Evolutionary conservation across 2,113 vertebrate species (phyloP).

Genomic region (Uropsilus gracilis): DNA sequence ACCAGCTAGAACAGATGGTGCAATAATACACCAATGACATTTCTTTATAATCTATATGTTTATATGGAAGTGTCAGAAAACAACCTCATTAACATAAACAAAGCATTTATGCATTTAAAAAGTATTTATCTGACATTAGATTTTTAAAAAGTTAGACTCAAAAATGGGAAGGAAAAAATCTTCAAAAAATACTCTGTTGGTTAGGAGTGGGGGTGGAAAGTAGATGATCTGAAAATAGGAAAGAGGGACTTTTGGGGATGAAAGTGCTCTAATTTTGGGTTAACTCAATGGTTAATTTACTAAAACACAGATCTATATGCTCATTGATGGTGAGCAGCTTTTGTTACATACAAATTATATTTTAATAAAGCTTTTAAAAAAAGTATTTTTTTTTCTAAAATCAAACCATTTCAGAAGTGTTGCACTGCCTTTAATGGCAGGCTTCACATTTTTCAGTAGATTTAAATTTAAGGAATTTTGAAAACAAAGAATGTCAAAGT

Average conservation of each 20-base stretch:
- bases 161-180: not conserved
- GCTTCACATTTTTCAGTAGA: not conserved
- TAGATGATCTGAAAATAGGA: no score
- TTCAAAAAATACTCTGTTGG: not conserved
- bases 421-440: not conserved
- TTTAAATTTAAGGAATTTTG: not conserved
- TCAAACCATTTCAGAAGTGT: no score
- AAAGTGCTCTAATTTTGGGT: no score
- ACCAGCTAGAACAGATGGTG: slow-evolving; percentile 13
- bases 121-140: not conserved
- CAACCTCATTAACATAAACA: slow-evolving; percentile 17
- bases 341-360: no score
- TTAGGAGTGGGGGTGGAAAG: no score
- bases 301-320: no score
- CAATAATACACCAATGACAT: slow-evolving; percentile 32
- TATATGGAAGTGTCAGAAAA: not conserved
- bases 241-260: no score
- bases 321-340: no score
- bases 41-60: not conserved
- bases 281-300: no score
- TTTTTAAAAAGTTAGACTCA: not conserved
- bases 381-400: no score
- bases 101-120: not conserved
- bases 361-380: no score
- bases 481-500: not conserved